These are phyloP conservation scores for Listrodromus nycthemerus DNA, from an alignment of 2,888 invertebrate genomes.

Conservation along the genomic window DNA sequence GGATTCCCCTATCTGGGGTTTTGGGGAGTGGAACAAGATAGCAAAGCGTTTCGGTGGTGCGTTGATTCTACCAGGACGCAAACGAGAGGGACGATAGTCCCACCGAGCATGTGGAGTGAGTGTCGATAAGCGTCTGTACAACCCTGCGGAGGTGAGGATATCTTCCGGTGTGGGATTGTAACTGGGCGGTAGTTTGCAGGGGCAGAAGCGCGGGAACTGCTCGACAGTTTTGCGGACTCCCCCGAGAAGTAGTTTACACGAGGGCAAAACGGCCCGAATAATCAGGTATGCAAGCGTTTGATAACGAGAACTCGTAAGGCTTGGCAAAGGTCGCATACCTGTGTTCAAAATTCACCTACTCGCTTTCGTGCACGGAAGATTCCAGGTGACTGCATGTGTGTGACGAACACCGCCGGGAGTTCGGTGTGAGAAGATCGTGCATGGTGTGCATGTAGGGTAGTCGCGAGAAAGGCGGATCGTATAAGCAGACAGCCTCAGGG, in stretches of 20 bases:
- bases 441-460: constrained; percentile 49
- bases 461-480: constrained; percentile 40
- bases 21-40: neutral
- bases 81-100: constrained; percentile 14
- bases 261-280: constrained; percentile 75
- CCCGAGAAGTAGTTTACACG: constrained; percentile 74
- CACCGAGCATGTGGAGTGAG: constrained; percentile 7
- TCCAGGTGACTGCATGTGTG: neutral
- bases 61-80: constrained; percentile 5
- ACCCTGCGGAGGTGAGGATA: constrained; percentile 14
- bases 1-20: constrained; percentile 43
- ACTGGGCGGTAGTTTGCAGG: constrained; percentile 10
- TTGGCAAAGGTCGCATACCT: constrained; percentile 56
- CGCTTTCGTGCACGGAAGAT: neutral
- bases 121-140: constrained; percentile 33
- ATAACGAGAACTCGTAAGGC: constrained; percentile 75
- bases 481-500: constrained; percentile 1
- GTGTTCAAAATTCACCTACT: constrained; percentile 45
- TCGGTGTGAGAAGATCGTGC: constrained; percentile 4
- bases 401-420: neutral
- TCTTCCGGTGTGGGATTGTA: neutral
- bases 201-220: constrained; percentile 39
- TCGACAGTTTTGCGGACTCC: constrained; percentile 50
- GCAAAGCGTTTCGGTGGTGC: neutral
- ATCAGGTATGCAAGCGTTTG: constrained; percentile 80